Percentiles rank a stretch among this genome's conserved stretches.
Evolutionary conservation across 2,113 vertebrate species (phyloP).

Genomic region (Corythoichthys haematopterus): DNA sequence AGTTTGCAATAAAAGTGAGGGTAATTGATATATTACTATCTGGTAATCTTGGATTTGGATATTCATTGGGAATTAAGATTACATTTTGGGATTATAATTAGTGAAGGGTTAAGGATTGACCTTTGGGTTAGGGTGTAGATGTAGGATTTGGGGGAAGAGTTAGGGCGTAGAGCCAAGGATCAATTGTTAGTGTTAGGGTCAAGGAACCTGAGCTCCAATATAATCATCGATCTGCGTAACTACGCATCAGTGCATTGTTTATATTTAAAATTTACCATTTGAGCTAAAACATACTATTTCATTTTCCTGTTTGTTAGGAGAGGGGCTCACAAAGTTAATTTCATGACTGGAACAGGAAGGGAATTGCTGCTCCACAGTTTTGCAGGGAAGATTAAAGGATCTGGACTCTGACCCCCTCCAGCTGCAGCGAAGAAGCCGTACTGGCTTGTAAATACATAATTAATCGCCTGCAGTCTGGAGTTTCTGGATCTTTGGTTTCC

Average conservation of each 20-base stretch:
- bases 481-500: slow-evolving; percentile 39
- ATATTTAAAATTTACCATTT: not conserved
- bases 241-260: not conserved
- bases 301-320: not conserved
- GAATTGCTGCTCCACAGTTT: slow-evolving; percentile 31
- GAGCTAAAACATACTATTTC: not conserved
- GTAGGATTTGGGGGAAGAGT: too few species aligned
- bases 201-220: too few species aligned
- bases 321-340: not conserved
- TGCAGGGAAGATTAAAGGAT: slow-evolving; percentile 48
- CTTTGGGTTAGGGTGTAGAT: too few species aligned
- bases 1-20: too few species aligned
- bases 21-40: too few species aligned
- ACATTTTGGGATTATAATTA: too few species aligned
- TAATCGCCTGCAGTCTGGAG: slow-evolving; percentile 47
- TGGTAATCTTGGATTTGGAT: too few species aligned
- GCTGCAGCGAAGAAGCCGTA: slow-evolving; percentile 26
- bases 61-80: too few species aligned
- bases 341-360: slow-evolving; percentile 7
- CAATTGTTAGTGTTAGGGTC: too few species aligned
- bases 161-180: too few species aligned
- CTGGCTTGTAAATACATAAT: slow-evolving; percentile 60
- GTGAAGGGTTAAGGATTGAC: too few species aligned
- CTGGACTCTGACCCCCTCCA: slow-evolving; percentile 49
- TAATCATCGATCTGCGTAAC: not conserved